phyloP scores from a whole-genome alignment of 1,140 invertebrate species.

The Berghia stephanieae region DNA sequence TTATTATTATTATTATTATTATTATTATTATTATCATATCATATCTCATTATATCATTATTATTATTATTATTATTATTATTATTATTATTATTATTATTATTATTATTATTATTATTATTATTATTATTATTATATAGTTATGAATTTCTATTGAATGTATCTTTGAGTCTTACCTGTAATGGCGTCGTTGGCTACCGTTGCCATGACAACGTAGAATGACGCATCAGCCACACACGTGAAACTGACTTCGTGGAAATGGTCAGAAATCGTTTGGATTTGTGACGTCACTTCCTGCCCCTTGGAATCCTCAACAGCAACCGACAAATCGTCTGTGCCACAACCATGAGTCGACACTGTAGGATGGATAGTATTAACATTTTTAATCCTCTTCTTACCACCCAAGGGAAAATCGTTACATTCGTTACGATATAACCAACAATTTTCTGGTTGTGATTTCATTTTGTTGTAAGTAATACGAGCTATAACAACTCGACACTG shows the following conservation, averaged over 20 bases:
- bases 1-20: no score
- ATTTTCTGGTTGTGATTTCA: no score
- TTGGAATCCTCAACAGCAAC: constrained; percentile 38
- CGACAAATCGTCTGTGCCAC: constrained; percentile 81
- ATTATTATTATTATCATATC: no score
- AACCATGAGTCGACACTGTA: constrained; percentile 68
- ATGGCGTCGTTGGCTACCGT: constrained; percentile 95
- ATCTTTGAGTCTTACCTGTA: constrained; percentile 71
- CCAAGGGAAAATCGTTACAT: no score
- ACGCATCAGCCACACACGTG: constrained; percentile 86
- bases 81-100: no score
- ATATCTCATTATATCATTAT: no score
- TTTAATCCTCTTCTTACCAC: no score
- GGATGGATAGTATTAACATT: constrained; percentile 12
- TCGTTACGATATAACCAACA: no score
- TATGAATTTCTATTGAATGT: neutral
- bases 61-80: no score
- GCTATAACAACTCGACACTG: no score
- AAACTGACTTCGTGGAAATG: no score
- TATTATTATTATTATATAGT: neutral
- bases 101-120: neutral
- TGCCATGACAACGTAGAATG: constrained; percentile 84
- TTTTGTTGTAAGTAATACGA: no score
- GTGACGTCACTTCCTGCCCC: constrained; percentile 21
- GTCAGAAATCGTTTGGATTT: constrained; percentile 80